phyloP scores from a whole-genome alignment of 2,797 vertebrate species.

The Sebastes matsubarae region DNA sequence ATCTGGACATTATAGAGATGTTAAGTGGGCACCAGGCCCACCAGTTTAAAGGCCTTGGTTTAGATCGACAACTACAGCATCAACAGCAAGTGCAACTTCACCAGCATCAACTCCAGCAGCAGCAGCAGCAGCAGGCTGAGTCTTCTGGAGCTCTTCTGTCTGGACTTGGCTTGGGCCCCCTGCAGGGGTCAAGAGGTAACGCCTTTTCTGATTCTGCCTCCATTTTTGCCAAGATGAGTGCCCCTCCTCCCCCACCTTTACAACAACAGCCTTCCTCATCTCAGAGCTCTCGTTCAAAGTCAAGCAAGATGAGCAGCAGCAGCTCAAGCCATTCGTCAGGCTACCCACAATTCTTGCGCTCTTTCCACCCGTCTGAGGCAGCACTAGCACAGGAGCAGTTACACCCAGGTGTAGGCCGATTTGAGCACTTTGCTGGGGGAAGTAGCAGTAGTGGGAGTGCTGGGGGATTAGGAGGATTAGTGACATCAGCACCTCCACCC shows the following conservation, averaged over 20 bases:
- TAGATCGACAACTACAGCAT: slow-evolving; percentile 88
- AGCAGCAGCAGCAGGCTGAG: slow-evolving; percentile 87
- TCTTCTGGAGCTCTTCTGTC: slow-evolving; percentile 87
- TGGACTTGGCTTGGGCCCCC: slow-evolving; percentile 86
- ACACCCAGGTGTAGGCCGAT: slow-evolving; percentile 84
- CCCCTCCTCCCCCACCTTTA: slow-evolving; percentile 87
- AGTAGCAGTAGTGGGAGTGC: slow-evolving; percentile 83
- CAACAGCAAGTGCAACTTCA: slow-evolving; percentile 89
- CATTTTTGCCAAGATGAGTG: slow-evolving; percentile 90
- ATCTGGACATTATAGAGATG: slow-evolving; percentile 92
- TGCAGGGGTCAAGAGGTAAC: slow-evolving; percentile 88
- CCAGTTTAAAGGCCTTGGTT: slow-evolving; percentile 88
- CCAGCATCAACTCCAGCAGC: slow-evolving; percentile 87
- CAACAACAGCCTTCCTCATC: slow-evolving; percentile 87
- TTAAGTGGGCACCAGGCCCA: slow-evolving; percentile 90
- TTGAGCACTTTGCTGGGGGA: slow-evolving; percentile 86
- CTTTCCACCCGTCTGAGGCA: slow-evolving; percentile 87
- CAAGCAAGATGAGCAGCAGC: slow-evolving; percentile 87
- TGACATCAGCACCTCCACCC: slow-evolving; percentile 86
- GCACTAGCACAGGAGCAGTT: slow-evolving; percentile 87
- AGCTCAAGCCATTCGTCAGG: slow-evolving; percentile 84
- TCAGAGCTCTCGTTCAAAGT: slow-evolving; percentile 86
- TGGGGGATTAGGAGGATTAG: slow-evolving; percentile 85
- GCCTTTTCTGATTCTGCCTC: slow-evolving; percentile 88
- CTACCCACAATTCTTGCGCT: slow-evolving; percentile 88